A percentile compares a stretch with the other conserved stretches of the same genome.
Conservation (phyloP, 2,888 invertebrate genomes). For the Eupsilia transversa region DNA sequence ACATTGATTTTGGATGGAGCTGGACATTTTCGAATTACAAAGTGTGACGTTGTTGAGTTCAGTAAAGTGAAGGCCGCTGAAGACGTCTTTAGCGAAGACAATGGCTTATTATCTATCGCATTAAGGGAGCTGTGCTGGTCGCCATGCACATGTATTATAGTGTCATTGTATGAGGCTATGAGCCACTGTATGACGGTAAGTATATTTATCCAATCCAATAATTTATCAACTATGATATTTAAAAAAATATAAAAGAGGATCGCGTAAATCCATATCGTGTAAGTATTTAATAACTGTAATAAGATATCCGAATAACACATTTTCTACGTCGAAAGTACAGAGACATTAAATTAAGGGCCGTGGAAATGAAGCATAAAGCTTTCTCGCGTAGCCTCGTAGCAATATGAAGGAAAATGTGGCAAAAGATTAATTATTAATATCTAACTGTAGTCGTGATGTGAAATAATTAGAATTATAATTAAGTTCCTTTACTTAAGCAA, state of each 20-base stretch:
- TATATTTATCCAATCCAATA: constrained; percentile 5
- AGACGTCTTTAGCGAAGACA: constrained; percentile 71
- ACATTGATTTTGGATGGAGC: constrained; percentile 85
- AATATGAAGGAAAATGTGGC: constrained; percentile 37
- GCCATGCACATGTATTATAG: constrained; percentile 61
- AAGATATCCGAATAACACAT: constrained; percentile 23
- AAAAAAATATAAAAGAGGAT: constrained; percentile 22
- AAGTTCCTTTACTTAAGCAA: constrained; percentile 24
- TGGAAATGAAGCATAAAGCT: constrained; percentile 56
- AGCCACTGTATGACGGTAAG: constrained; percentile 18
- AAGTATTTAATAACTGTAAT: constrained; percentile 27
- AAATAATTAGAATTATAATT: constrained; percentile 34
- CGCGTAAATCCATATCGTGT: constrained; percentile 15
- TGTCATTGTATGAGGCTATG: constrained; percentile 47
- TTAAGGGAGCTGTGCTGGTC: constrained; percentile 65
- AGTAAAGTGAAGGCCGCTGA: constrained; percentile 72
- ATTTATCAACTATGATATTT: constrained; percentile 13
- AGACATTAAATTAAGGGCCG: constrained; percentile 41
- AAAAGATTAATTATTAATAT: constrained; percentile 41
- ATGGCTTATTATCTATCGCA: constrained; percentile 72
- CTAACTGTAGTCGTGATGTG: constrained; percentile 11
- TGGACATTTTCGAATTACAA: constrained; percentile 79
- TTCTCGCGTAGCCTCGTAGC: constrained; percentile 20
- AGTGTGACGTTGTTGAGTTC: constrained; percentile 73
- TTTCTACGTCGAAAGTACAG: constrained; percentile 39